Conservation (phyloP, 2,888 invertebrate genomes). For the Hypomecis punctinalis region DNA sequence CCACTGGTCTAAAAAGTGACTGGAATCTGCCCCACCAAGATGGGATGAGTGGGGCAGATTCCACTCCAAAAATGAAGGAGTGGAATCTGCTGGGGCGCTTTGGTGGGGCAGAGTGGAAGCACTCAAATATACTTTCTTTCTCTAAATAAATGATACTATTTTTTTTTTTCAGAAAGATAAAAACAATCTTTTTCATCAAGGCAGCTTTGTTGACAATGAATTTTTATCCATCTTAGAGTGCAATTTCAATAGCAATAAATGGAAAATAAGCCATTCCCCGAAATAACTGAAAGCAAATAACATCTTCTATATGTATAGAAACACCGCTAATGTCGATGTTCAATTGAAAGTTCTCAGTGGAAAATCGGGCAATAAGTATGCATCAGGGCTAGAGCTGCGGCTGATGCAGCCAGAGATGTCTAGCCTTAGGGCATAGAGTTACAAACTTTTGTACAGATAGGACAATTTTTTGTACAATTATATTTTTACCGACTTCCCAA, state of each 20-base stretch:
- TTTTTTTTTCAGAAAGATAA: no score
- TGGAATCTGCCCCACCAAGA: no score
- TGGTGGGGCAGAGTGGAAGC: no score
- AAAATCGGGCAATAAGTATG: conserved; percentile 83
- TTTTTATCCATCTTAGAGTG: neutral
- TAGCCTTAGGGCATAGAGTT: conserved; percentile 50
- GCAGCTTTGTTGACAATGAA: no score
- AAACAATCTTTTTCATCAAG: no score
- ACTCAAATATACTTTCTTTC: no score
- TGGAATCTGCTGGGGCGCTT: no score
- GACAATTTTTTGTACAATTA: neutral
- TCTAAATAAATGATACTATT: no score
- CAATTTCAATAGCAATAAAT: conserved; percentile 6
- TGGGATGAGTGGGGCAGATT: no score
- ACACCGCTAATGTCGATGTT: conserved; percentile 71
- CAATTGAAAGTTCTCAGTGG: conserved; percentile 77
- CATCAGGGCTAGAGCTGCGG: conserved; percentile 69
- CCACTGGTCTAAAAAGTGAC: no score
- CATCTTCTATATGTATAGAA: conserved; percentile 10
- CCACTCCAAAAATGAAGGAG: no score
- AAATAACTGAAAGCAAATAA: conserved; percentile 14
- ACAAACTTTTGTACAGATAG: conserved; percentile 15
- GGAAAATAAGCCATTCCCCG: conserved; percentile 20
- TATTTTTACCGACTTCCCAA: no score
- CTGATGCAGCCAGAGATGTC: conserved; percentile 75